These are phyloP conservation scores for Macropodus opercularis DNA, from an alignment of 2,797 vertebrate genomes.

Conservation along the genomic window DNA sequence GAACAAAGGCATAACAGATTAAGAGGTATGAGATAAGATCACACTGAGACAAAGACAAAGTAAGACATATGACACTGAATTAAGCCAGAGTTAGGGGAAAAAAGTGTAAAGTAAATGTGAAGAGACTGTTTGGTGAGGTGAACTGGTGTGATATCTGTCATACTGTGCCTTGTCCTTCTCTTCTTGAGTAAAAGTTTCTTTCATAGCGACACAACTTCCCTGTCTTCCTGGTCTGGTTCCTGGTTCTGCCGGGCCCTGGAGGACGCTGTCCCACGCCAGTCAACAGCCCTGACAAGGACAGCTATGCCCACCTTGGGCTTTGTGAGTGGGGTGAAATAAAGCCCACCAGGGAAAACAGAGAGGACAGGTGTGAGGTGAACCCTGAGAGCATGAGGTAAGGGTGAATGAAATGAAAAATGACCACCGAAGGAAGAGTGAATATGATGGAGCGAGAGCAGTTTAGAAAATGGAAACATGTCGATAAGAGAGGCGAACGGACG, in stretches of 20 bases:
- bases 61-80: conserved; percentile 31
- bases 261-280: conserved; percentile 60
- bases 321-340: conserved; percentile 56
- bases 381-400: conserved; percentile 56
- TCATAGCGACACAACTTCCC: conserved; percentile 40
- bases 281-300: conserved; percentile 73
- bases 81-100: conserved; percentile 33
- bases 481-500: conserved; percentile 78
- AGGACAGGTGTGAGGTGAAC: conserved; percentile 62
- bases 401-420: conserved; percentile 75
- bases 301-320: conserved; percentile 65
- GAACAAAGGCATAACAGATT: conserved; percentile 51
- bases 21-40: conserved; percentile 50
- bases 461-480: conserved; percentile 85
- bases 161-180: conserved; percentile 34
- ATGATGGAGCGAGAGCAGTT: conserved; percentile 81
- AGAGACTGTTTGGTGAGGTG: conserved; percentile 30
- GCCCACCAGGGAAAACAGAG: conserved; percentile 51
- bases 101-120: conserved; percentile 45
- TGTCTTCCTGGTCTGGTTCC: no score
- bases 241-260: conserved; percentile 45
- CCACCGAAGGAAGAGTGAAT: conserved; percentile 73
- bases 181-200: conserved; percentile 53
- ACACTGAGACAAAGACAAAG: conserved; percentile 47
- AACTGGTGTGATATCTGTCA: conserved; percentile 25